Evolutionary conservation across 2,888 invertebrate genomes (phyloP), one percentile per base, ranked within the genome.

Genomic region (Macrophya alboannulata): DNA sequence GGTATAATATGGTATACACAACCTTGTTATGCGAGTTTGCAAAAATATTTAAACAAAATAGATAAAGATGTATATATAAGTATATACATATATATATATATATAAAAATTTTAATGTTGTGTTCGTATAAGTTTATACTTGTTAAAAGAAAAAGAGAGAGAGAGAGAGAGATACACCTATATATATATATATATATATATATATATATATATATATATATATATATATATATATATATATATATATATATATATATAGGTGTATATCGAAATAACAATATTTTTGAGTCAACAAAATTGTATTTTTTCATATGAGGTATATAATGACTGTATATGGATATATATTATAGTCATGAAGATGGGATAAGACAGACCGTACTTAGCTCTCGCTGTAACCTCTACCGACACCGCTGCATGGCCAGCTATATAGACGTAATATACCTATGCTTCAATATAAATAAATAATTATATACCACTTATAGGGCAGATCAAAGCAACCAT

Each of bases 381-480:
- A 25, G 1, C 25, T 72, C 10, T n/a, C 17, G 40, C n/a, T n/a
- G 8, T 71, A 40, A 37, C 15, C 40, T n/a, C 0, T 17, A 72
- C n/a, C 37, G 0, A 8, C 17, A 15, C 21, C 17, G 9, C 2
- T n/a, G 17, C 15, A 25, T n/a, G 31, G 31, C 31, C 31, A 31
- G 31, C 3, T 31, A 31, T 31, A 31, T 31, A 31, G 31, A 31
- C 3, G 37, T 40, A 5, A 17, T 17, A 17, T 40, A 10, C 40
- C 4, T 62, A 21, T 40, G 31, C 48, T 21, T 15, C 0, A 9
- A 45, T 48, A 51, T 25, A 31, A 76, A 76, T 25, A 4, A 62
- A 62, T 62, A 76, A 76, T 48, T n/a, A 76, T 48, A 48, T 25
- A 45, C 74, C 48, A 76, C 48, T 76, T 48, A 48, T 76, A 12